A percentile compares a stretch with the other conserved stretches of the same genome.
Evolutionary conservation across 2,113 vertebrate species (phyloP).

Genomic region (Peromyscus leucopus): DNA sequence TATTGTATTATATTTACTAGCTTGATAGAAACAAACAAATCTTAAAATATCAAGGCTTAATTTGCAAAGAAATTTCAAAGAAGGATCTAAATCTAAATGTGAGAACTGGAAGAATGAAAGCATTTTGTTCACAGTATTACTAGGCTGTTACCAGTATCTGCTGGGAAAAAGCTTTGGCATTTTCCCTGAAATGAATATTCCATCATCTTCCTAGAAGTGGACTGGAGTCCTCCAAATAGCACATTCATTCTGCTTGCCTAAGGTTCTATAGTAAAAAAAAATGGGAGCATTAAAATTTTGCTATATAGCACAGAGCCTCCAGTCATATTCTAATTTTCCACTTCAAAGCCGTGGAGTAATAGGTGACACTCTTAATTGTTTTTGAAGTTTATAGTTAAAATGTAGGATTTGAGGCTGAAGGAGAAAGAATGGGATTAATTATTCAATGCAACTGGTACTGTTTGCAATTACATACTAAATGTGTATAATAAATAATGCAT

Average conservation of each 20-base stretch:
- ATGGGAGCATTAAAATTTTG: slow-evolving; percentile 1
- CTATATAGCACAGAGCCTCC: slow-evolving; percentile 6
- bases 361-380: slow-evolving; percentile 51
- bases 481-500: not conserved
- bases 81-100: not conserved
- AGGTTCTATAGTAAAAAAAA: slow-evolving; percentile 39
- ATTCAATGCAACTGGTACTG: not conserved
- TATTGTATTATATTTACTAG: not conserved
- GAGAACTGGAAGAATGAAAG: not conserved
- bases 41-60: not conserved
- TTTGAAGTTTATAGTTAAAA: slow-evolving; percentile 48
- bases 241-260: slow-evolving; percentile 48
- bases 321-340: slow-evolving; percentile 55
- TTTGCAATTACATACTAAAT: not conserved
- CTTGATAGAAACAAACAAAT: not conserved
- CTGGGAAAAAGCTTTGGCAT: slow-evolving; percentile 51
- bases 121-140: not conserved
- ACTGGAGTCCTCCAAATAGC: not conserved
- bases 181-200: slow-evolving; percentile 62
- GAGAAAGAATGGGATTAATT: not conserved
- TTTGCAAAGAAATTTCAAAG: not conserved
- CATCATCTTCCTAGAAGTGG: slow-evolving; percentile 64
- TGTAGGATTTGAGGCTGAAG: not conserved
- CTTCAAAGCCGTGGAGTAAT: slow-evolving; percentile 29
- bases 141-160: not conserved